Evolutionary conservation across 2,113 vertebrate species (phyloP), one percentile per base, ranked within the genome.

Genomic region (Microtus richardsoni): DNA sequence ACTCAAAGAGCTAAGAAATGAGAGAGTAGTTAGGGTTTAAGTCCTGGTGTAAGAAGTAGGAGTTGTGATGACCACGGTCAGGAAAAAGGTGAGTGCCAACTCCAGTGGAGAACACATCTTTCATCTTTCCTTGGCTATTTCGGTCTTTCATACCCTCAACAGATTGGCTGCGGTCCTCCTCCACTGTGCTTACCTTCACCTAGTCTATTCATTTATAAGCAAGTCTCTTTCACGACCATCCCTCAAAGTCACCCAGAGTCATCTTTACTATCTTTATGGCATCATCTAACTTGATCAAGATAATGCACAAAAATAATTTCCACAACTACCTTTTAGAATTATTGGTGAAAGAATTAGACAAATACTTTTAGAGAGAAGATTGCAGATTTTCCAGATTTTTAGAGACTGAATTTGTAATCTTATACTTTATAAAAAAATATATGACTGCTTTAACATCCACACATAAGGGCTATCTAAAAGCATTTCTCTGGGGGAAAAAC

Each of bases 401-500:
- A 47, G 66, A 49, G 33, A 49, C 68, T 71, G 71, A 95, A 91
- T 73, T 88, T 92, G 17, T 4, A 39, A 80, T 80, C 58, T 24
- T 58, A 1, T 36, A 52, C 70, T 4, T 88, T 95, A 89, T 21
- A 68, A 94, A 94, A 94, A 94, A 96, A 1, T 36, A 19, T 8
- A 75, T 28, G 83, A 95, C 88, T 88, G 28, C 52, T 96, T 88
- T 62, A 94, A 91, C 24, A 84, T 80, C 44, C 66, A 7, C 9
- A 68, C 3, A 58, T 44, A 30, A 93, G 6, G 5, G 36, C 83
- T 73, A 93, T 86, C 74, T 62, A 66, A 93, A 97, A 94, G 39
- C 39, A 52, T 16, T 96, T 94, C 71, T 60, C 87, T 95, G 52
- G 64, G 14, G 66, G 52, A 71, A 54, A 91, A 86, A 87, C 17